Base-by-base conservation (phyloP, 2,888 invertebrate genomes). In the Steinernema hermaphroditum region DNA sequence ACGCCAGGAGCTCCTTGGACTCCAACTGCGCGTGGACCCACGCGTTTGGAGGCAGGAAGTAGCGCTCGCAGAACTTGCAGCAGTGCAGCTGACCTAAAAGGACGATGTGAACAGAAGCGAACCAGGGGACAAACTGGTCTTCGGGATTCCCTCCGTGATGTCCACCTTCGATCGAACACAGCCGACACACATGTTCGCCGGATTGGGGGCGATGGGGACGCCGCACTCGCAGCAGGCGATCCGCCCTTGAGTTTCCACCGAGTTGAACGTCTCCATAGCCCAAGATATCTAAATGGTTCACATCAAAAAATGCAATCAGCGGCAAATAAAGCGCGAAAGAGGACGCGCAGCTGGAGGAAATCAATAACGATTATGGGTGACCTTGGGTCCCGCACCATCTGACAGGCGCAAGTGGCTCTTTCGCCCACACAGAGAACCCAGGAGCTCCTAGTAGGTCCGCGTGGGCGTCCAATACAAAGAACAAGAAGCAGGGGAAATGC, bases 141-240 rank as follows among this genome's bases (percentile, higher is more conserved):
- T 97, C 0, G 95, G 94, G 87, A 98, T 96, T 34, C 92, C 93
- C 86, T 94, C 94, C 0, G 96, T 94, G 73, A 99, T 96, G 86
- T 99, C 97, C 2, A 96, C 92, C 85, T 93, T 91, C 41, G 93
- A 91, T 50, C 96, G 90, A 44, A 98, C 88, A 88, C 98, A 99
- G 24, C 92, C 92, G 0, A 95, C 93, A 88, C 98, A 98, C 94
- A 95, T 96, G 88, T 96, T 97, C 0, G 95, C 92, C 1, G 94
- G 93, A 89, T 99, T 99, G 37, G 97, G 93, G 83, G 93, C 92
- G 73, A 98, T 98, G 91, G 89, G 72, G 16, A 91, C 90, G 14
- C 95, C 96, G 89, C 98, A 98, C 87, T 94, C 92, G 86, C 97
- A 98, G 87, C 97, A 98, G 2, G 85, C 85, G 69, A 85, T 82